Base-by-base conservation (phyloP, 2,113 vertebrate species). In the Benitochromis conjunctus region DNA sequence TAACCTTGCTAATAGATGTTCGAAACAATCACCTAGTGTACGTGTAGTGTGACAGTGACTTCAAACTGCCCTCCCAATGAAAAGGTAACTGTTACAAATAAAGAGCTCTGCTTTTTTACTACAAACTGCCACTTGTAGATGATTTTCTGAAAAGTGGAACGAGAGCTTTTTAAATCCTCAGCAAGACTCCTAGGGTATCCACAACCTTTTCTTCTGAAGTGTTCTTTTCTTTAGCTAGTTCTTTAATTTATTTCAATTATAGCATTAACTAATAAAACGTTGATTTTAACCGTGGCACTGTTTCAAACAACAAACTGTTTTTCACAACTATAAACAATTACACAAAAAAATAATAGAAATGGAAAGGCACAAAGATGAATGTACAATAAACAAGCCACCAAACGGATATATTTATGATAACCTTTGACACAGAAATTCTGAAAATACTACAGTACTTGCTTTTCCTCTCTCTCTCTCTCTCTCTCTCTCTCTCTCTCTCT, bases 301-400 rank as follows among this genome's bases (percentile, higher is more conserved):
- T 38, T 66, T 66, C 19, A 38, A 66, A 66, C 34, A 13, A n/a
- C n/a, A n/a, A n/a, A 29, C 1, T 3, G 29, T 74, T 48, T 48
- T 26, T 24, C 21, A 18, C 66, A 29, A 26, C 9, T 48, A 0
- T 48, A 48, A 18, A 74, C 21, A 46, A 11, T 74, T 74, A 74
- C 66, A 74, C 46, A 48, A 46, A 76, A 76, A 48, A 76, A 19
- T 31, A 74, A 19, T 12, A 76, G 26, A 76, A 76, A 76, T 76
- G 24, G 0, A 51, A 29, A 76, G 2, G 43, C 31, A 38, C 34
- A 38, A 64, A 8, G 6, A 76, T 51, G 43, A 76, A 71, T 71
- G 13, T 46, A 46, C 36, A 43, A 69, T 69, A 41, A 41, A 46
- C 24, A 38, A 26, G 14, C 21, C 21, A 71, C 2, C 3, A 46